Evolutionary conservation across 2,888 invertebrate genomes (phyloP), one percentile per base, ranked within the genome.

Genomic region (Antheraea assamensis): DNA sequence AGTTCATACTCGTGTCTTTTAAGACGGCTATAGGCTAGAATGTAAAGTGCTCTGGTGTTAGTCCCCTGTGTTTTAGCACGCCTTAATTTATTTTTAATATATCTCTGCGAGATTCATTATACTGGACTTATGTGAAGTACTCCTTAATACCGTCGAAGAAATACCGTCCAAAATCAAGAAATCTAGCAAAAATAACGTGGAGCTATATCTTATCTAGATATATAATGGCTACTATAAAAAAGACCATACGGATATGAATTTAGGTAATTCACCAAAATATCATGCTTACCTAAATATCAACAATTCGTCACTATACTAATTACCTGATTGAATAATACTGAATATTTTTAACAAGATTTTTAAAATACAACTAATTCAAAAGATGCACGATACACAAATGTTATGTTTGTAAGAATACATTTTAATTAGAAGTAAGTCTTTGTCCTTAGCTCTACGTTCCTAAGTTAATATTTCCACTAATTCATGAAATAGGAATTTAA

Each of bases 21-120:
- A 91, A 90, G 90, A 87, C 86, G 83, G 80, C 86, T 86, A 90
- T 92, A 88, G 89, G 90, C 78, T 80, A 87, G 91, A 92, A 92
- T 92, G 90, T 89, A 87, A 92, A 92, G 89, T 87, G 87, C 81
- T 73, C 71, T 74, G 74, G 77, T 73, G 75, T 66, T 76, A 80
- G 76, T 82, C 81, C 76, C 80, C 75, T 78, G 76, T 81, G 83
- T 81, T 80, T 82, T 80, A 79, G 78, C 79, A 71, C 31, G 31
- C 21, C 21, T 71, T 10, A 8, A 10, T 8, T 15, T 15, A 30
- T 64, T 15, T 30, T 30, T 27, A 64, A 24, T 58, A 24, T 55
- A 2, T n/a, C 21, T 49, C 19, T 15, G 3, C 17, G 17, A 17
- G 17, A 17, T 17, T 3, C 49, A 4, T 52, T 21, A 21, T 8